Percentiles rank a stretch among this genome's conserved stretches.
Conservation (phyloP, 2,113 vertebrate species). For the Engystomops pustulosus region DNA sequence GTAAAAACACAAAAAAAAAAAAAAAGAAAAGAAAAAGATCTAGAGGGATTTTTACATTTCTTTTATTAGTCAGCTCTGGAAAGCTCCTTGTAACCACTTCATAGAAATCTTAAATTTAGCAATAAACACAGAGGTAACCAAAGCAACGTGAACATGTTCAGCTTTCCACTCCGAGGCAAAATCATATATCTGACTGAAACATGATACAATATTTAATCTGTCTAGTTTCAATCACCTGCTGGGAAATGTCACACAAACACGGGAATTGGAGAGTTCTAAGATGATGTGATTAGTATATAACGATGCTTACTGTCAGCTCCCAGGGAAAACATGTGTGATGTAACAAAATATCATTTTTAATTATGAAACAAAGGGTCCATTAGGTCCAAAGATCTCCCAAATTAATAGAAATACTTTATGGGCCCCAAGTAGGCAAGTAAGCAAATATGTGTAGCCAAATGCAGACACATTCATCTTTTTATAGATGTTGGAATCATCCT, state of each 20-base stretch:
- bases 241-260: constrained; percentile 12
- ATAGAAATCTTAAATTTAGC: neutral
- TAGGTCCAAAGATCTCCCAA: no score
- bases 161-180: neutral
- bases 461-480: no score
- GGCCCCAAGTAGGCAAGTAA: no score
- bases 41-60: no score
- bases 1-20: no score
- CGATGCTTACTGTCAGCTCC: neutral
- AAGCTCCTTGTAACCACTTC: neutral
- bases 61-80: no score
- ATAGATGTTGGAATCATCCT: no score
- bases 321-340: no score
- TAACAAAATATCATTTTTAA: neutral
- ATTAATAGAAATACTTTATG: no score
- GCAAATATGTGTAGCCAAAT: no score
- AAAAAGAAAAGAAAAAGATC: no score
- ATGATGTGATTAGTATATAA: neutral
- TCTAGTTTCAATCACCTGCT: neutral
- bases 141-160: neutral
- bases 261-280: neutral
- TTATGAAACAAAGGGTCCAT: no score
- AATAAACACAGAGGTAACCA: neutral
- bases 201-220: neutral
- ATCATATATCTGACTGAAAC: neutral